Evolutionary conservation across 2,113 vertebrate species (phyloP).

Genomic region (Anolis sagrei): DNA sequence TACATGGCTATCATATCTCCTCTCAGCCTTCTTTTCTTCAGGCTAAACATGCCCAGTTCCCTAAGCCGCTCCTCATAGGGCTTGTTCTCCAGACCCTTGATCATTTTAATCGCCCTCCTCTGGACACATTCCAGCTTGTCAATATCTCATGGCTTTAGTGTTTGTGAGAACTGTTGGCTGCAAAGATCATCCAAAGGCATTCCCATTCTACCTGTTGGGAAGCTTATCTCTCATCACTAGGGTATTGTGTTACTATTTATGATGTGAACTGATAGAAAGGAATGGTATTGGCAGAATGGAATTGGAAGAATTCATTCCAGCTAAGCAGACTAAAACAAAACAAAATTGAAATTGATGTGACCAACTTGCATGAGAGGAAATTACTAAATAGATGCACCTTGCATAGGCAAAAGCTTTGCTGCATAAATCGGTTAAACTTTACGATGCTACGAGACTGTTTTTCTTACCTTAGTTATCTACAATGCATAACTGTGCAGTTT

Average conservation of each 20-base stretch:
- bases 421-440: no score
- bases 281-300: not conserved
- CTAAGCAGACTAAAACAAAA: not conserved
- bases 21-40: no score
- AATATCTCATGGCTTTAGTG: not conserved
- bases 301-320: not conserved
- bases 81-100: no score
- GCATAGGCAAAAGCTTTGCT: not conserved
- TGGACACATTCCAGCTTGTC: no score
- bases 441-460: no score
- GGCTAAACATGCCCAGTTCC: no score
- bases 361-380: not conserved
- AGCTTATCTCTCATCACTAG: not conserved
- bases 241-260: not conserved
- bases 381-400: not conserved
- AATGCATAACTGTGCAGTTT: not conserved
- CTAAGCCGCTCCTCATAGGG: no score
- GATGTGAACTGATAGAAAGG: not conserved
- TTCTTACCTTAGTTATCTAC: no score
- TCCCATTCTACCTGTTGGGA: not conserved
- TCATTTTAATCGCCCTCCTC: no score
- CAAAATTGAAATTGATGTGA: not conserved
- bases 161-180: not conserved
- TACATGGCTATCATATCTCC: no score
- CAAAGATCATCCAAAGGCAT: no score